Percentiles rank a stretch among this genome's conserved stretches.
phyloP scores from a whole-genome alignment of 2,113 vertebrate species.

The Chinchilla lanigera region DNA sequence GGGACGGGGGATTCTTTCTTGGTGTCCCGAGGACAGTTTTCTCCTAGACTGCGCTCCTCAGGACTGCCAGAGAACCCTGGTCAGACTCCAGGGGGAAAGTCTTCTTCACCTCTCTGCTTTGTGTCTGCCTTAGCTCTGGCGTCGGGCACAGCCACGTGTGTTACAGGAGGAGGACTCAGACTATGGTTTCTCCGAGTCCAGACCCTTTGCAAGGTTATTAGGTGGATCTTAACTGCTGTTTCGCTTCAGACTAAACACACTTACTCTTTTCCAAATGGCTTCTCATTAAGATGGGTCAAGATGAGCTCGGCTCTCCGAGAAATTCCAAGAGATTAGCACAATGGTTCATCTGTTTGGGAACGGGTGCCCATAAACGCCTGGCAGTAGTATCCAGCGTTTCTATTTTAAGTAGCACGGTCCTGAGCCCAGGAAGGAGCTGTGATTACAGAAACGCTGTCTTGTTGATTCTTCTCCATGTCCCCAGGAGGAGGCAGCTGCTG shows the following conservation, averaged over 20 bases:
- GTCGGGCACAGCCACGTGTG: rapidly evolving
- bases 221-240: not conserved
- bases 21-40: rapidly evolving
- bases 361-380: too few species aligned
- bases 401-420: not conserved
- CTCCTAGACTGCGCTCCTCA: rapidly evolving
- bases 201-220: not conserved
- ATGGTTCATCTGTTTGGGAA: not conserved
- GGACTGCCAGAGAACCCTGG: rapidly evolving
- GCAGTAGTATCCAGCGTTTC: not conserved
- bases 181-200: not conserved
- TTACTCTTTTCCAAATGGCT: not conserved
- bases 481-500: not conserved
- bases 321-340: not conserved
- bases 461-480: not conserved
- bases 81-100: rapidly evolving
- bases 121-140: rapidly evolving
- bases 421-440: not conserved
- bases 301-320: not conserved
- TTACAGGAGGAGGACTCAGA: not conserved
- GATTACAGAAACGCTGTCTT: not conserved
- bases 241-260: not conserved
- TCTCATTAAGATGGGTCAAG: not conserved
- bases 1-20: not conserved
- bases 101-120: too few species aligned